Percentiles rank a stretch among this genome's conserved stretches.
Conservation (phyloP, 2,797 vertebrate genomes). For the Staurois parvus region DNA sequence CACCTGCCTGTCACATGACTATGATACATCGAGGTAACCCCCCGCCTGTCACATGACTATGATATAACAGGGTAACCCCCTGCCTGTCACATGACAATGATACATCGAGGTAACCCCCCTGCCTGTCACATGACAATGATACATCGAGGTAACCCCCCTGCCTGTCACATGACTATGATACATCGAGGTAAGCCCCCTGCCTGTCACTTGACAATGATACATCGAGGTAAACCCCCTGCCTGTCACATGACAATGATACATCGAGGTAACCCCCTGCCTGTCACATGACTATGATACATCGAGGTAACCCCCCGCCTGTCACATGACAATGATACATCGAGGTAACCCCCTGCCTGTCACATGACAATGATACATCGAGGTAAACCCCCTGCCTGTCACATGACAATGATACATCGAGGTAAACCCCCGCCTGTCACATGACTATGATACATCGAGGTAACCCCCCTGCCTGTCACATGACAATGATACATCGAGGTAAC, state of each 20-base stretch:
- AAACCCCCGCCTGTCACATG: no score
- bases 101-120: not conserved
- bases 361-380: not conserved
- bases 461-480: not conserved
- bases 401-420: not conserved
- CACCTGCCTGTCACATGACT: not conserved
- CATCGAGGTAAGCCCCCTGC: no score
- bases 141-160: not conserved
- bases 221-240: not conserved
- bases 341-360: not conserved
- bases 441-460: no score
- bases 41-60: not conserved
- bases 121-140: slow-evolving; percentile 7
- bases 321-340: no score
- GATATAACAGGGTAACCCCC: not conserved
- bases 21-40: not conserved
- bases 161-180: no score
- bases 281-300: no score
- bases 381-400: not conserved
- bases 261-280: no score
- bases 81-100: not conserved
- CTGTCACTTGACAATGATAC: not conserved
- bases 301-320: no score
- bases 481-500: not conserved
- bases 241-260: slow-evolving; percentile 4